phyloP scores from a whole-genome alignment of 2,113 vertebrate species.

The Pavo muticus region DNA sequence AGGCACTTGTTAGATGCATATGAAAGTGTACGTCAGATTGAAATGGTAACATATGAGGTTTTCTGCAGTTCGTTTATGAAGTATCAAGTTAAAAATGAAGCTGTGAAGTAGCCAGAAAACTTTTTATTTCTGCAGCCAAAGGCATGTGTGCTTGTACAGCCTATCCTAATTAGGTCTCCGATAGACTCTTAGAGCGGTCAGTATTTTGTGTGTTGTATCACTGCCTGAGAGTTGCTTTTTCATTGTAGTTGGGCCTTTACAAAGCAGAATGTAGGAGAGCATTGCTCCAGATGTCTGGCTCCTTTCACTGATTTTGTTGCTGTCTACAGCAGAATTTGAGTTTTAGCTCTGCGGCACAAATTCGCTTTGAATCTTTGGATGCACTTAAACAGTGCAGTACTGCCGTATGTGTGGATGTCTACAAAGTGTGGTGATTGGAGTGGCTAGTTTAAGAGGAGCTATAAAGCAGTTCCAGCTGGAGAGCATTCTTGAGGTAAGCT shows the following conservation, averaged over 20 bases:
- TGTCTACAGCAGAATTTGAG: slow-evolving; percentile 76
- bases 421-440: slow-evolving; percentile 58
- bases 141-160: slow-evolving; percentile 12
- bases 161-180: slow-evolving; percentile 49
- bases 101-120: slow-evolving; percentile 44
- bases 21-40: slow-evolving; percentile 57
- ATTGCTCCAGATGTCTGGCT: slow-evolving; percentile 73
- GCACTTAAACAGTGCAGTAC: slow-evolving; percentile 56
- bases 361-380: slow-evolving; percentile 70
- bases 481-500: slow-evolving; percentile 69
- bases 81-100: slow-evolving; percentile 30
- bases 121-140: slow-evolving; percentile 37
- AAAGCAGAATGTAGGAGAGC: slow-evolving; percentile 18
- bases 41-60: slow-evolving; percentile 55
- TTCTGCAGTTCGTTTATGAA: slow-evolving; percentile 58
- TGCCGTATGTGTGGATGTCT: slow-evolving; percentile 62
- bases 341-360: slow-evolving; percentile 72
- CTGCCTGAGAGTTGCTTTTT: slow-evolving; percentile 31
- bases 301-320: slow-evolving; percentile 59
- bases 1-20: slow-evolving; percentile 40
- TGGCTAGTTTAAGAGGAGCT: slow-evolving; percentile 73
- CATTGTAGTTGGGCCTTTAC: slow-evolving; percentile 43
- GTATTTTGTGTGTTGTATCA: neutral
- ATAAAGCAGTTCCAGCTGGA: slow-evolving; percentile 71
- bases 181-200: slow-evolving; percentile 51